A percentile compares a stretch with the other conserved stretches of the same genome.
Evolutionary conservation across 2,113 vertebrate species (phyloP).

Genomic region (Syrmaticus mikado): DNA sequence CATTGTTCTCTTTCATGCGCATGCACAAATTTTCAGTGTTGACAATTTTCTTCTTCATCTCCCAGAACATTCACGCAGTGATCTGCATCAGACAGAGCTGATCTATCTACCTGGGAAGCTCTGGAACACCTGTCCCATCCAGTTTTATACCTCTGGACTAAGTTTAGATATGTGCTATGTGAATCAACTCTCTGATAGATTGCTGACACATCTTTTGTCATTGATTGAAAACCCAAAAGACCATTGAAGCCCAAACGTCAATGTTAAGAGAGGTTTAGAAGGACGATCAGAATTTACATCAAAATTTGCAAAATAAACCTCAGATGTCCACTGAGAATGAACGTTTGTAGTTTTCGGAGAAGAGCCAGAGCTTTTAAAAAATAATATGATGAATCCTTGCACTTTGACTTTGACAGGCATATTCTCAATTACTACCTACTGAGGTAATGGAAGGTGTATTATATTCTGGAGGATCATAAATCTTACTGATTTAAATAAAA

Average conservation of each 20-base stretch:
- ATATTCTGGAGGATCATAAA: conserved; percentile 45
- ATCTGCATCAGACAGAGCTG: background rate
- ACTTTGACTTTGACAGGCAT: conserved; percentile 48
- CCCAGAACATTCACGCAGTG: background rate
- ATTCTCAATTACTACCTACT: conserved; percentile 25
- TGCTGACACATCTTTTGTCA: background rate
- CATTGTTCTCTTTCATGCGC: background rate
- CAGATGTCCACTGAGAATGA: conserved; percentile 12
- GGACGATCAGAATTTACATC: conserved; percentile 30
- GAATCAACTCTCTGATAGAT: background rate
- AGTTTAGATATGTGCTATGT: background rate
- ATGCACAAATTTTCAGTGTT: background rate
- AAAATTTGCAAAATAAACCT: conserved; percentile 57
- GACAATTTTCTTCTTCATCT: background rate
- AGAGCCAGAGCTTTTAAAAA: conserved; percentile 19
- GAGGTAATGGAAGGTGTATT: conserved; percentile 51
- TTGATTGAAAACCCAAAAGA: conserved; percentile 42
- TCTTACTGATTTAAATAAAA: conserved; percentile 73
- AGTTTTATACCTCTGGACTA: background rate
- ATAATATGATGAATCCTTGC: conserved; percentile 28
- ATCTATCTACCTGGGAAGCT: background rate
- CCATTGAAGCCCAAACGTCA: conserved; percentile 13
- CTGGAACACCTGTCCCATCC: background rate
- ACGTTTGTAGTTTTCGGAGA: background rate
- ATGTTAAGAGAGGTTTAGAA: conserved; percentile 24